Percentiles rank a stretch among this genome's conserved stretches.
Evolutionary conservation across 1,140 invertebrate genomes (phyloP).

Genomic region (Heliothis subflexa): DNA sequence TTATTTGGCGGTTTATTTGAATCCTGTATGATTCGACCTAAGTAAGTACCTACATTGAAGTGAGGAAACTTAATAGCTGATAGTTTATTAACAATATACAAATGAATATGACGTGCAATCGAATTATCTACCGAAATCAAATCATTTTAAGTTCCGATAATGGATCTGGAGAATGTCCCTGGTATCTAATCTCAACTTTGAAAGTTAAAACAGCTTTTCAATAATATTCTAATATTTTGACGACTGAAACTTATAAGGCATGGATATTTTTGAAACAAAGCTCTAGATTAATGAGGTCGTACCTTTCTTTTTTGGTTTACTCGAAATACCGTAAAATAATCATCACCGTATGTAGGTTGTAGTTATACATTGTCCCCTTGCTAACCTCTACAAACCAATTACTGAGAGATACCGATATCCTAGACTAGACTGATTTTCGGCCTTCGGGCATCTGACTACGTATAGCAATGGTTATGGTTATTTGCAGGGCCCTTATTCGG

Average conservation of each 20-base stretch:
- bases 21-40: too few species aligned
- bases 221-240: slow-evolving; percentile 20
- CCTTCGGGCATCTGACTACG: slow-evolving; percentile 9
- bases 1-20: too few species aligned
- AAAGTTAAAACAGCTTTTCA: slow-evolving; percentile 35
- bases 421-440: slow-evolving; percentile 12
- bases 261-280: not conserved
- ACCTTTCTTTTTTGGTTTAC: not conserved
- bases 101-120: too few species aligned
- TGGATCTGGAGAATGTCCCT: slow-evolving; percentile 18
- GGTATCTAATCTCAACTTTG: slow-evolving; percentile 18
- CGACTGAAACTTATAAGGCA: not conserved
- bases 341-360: too few species aligned
- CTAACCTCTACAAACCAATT: slow-evolving; percentile 21
- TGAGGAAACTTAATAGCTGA: too few species aligned
- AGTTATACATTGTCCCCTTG: too few species aligned
- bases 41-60: too few species aligned
- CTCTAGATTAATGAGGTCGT: not conserved
- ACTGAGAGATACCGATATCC: slow-evolving; percentile 8
- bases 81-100: too few species aligned
- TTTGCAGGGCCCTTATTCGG: not conserved
- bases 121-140: not conserved
- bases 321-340: too few species aligned
- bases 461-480: slow-evolving; percentile 6
- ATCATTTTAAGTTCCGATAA: slow-evolving; percentile 4